Base-by-base conservation (phyloP, 2,113 vertebrate species). In the Strix aluco region DNA sequence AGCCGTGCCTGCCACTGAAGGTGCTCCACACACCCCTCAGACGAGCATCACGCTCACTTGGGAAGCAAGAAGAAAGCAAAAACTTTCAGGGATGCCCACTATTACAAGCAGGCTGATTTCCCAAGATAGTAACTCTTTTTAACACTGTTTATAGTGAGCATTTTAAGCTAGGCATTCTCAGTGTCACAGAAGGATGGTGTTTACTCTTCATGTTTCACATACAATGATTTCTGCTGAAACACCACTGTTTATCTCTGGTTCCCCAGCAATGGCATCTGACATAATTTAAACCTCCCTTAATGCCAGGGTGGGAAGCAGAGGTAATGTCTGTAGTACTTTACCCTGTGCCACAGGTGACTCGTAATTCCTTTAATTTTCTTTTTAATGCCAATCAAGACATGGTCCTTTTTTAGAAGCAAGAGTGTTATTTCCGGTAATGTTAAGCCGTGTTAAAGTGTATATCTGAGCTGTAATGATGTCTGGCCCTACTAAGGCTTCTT, bases 171-270 rank as follows among this genome's bases (percentile, higher is more conserved):
- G 73, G 73, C 61, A 51, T 51, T 84, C 67, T 81, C 72, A 92
- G 47, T 54, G 70, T 69, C 94, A 91, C 65, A 72, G 91, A 92
- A 88, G 38, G 46, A 96, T 85, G 84, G 40, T 91, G 92, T 97
- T 96, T 95, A 92, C 51, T 9, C 71, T 95, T 79, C n/a, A 7
- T 55, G 65, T 81, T 84, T 91, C 86, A 72, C 0, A 1, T 25
- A 70, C 42, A 51, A 10, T 62, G 54, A 69, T 52, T 95, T 86
- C 89, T 91, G 67, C 70, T 85, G 81, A 92, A 95, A 77, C 38
- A 51, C 29, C 21, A 63, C 44, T 81, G 89, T 82, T 97, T 94
- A 82, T 79, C 57, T 87, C 49, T 86, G 29, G 81, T 15, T 97
- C 20, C 61, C 54, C 75, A 52, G 78, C 83, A 95, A 75, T 42